Evolutionary conservation across 1,140 invertebrate genomes (phyloP).

Genomic region (Hyles vespertilio): DNA sequence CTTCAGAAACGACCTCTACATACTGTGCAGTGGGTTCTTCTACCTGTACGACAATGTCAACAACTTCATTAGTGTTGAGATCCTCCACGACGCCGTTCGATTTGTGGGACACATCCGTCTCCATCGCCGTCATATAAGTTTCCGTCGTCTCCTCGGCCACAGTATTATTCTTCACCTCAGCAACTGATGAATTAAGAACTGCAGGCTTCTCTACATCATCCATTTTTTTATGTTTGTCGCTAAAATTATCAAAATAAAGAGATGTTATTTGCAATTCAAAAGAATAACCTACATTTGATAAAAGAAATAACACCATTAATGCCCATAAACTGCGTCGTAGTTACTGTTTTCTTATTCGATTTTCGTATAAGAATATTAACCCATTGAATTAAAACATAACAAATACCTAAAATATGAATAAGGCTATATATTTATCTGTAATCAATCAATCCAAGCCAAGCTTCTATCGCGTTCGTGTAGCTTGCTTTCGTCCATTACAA

Average conservation of each 20-base stretch:
- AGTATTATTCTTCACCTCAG: constrained; percentile 34
- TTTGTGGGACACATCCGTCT: constrained; percentile 49
- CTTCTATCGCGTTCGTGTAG: constrained; percentile 4
- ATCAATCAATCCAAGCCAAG: constrained; percentile 9
- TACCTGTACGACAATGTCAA: constrained; percentile 1
- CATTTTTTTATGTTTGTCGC: constrained; percentile 28
- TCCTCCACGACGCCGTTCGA: constrained; percentile 50
- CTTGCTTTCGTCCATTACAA: constrained; percentile 6
- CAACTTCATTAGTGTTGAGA: constrained; percentile 7
- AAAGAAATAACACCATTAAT: not conserved
- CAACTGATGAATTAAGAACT: constrained; percentile 23
- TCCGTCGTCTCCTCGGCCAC: constrained; percentile 24
- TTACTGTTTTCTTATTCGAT: not conserved
- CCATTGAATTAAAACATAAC: not conserved
- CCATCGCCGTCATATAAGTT: constrained; percentile 22
- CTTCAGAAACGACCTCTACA: constrained; percentile 14
- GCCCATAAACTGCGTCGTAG: not conserved
- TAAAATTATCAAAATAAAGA: constrained; percentile 7
- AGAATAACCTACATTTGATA: constrained; percentile 7
- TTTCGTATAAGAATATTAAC: not conserved
- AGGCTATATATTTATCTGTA: not conserved
- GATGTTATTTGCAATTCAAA: constrained; percentile 5
- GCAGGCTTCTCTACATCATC: constrained; percentile 50
- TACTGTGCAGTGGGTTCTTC: constrained; percentile 4
- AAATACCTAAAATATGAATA: constrained; percentile 12